A percentile compares a stretch with the other conserved stretches of the same genome.
Evolutionary conservation across 2,888 invertebrate genomes (phyloP).

Genomic region (Drosophila nr. medialis): DNA sequence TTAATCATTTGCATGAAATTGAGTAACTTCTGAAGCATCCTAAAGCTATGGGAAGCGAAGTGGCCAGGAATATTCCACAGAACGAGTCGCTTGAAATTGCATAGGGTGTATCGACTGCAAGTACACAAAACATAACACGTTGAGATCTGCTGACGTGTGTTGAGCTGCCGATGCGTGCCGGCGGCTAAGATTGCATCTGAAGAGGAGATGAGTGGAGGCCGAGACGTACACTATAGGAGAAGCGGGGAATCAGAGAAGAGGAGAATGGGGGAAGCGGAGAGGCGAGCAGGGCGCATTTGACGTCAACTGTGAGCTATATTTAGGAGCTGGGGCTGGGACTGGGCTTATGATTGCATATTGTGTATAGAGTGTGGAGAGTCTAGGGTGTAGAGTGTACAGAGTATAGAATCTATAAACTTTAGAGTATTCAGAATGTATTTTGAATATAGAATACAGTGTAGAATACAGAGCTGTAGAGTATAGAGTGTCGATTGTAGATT

Average conservation of each 20-base stretch:
- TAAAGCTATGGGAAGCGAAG: background rate
- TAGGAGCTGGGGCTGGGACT: constrained; percentile 19
- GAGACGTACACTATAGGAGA: background rate
- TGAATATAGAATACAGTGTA: no score
- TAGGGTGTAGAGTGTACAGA: background rate
- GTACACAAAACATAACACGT: constrained; percentile 2
- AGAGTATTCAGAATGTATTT: background rate
- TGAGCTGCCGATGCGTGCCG: constrained; percentile 50
- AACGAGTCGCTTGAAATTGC: background rate
- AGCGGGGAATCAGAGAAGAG: background rate
- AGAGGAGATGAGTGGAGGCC: background rate
- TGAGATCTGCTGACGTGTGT: constrained; percentile 23
- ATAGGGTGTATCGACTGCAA: background rate
- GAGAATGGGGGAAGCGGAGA: background rate
- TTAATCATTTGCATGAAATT: background rate
- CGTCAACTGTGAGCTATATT: constrained; percentile 41
- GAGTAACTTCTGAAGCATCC: background rate
- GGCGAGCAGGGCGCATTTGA: constrained; percentile 18
- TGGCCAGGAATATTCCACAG: background rate
- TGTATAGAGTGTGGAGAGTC: constrained; percentile 19
- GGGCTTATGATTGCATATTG: constrained; percentile 23
- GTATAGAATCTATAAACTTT: background rate
- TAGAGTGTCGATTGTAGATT: background rate
- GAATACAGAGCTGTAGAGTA: background rate
- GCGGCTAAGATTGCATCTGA: constrained; percentile 56